Base-by-base conservation (phyloP, 2,888 invertebrate species). In the Drosophila quasianomalipes region DNA sequence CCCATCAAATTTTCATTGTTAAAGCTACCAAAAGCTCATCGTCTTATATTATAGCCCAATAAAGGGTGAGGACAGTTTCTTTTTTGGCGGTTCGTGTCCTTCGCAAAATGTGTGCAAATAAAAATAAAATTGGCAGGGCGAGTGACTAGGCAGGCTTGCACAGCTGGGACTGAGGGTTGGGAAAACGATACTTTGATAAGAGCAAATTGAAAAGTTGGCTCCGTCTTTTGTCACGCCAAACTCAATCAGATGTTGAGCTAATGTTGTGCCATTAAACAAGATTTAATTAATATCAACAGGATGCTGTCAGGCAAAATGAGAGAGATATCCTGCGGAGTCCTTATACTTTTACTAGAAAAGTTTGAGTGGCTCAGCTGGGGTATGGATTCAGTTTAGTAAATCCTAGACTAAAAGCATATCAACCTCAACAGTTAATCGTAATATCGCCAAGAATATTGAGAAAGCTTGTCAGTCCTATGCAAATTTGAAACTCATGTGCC, bases 191-290 rank as follows among this genome's bases (percentile, higher is more conserved):
- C 54, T 44, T 60, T 69, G 51, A 76, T 51, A 55, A 58, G 12
- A n/a, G 58, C 26, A 71, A 81, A 81, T 67, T 81, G 71, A 76
- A 76, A 78, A 71, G 77, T 71, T 78, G 35, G 49, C 59, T 28
- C 6, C 51, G 44, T 41, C 33, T 44, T 31, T 44, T 69, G 57
- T 58, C 41, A 16, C 30, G 28, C 10, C 28, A 39, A 72, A 73
- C 58, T 49, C 35, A 77, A 74, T 79, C 70, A 71, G 70, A 75
- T 65, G 52, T 49, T 28, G n/a, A 63, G 57, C 61, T 41, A 65
- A 74, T 69, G 63, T 74, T 60, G 57, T 60, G 49, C 57, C 57
- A 59, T 69, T 53, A 53, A 70, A 44, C 55, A 70, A 70, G 61
- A 59, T 79, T 79, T 75, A 75, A 79, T 78, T 78, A 79, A 75